Evolutionary conservation across 2,113 vertebrate species (phyloP).

Genomic region (Candoia aspera): DNA sequence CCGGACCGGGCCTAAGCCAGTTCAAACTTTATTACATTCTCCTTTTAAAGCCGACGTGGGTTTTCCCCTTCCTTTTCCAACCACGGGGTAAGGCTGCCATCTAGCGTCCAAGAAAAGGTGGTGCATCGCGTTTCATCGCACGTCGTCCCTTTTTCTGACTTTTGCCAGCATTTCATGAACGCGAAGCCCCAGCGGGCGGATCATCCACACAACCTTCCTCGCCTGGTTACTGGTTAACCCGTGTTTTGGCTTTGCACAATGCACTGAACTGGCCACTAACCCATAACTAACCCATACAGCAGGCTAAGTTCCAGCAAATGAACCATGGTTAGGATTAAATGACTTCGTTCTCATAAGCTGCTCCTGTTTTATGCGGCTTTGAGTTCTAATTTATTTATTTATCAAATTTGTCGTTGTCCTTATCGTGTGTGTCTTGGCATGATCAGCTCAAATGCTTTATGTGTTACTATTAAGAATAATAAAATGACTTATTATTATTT

Average conservation of each 20-base stretch:
- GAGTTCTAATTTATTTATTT: too few relatives aligned
- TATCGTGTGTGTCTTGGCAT: not conserved
- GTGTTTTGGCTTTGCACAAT: not conserved
- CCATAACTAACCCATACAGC: not conserved
- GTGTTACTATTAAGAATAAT: not conserved
- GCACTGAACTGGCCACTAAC: not conserved
- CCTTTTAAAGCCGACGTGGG: not conserved
- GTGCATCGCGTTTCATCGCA: not conserved
- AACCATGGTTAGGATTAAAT: too few relatives aligned
- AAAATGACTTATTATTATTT: too few relatives aligned
- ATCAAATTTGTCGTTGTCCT: too few relatives aligned
- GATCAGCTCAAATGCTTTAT: not conserved
- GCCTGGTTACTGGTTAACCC: not conserved
- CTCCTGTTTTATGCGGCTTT: not conserved
- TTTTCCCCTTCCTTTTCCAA: not conserved
- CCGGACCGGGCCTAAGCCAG: too few relatives aligned
- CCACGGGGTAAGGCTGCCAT: not conserved
- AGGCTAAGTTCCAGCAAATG: not conserved
- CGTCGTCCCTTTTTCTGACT: too few relatives aligned
- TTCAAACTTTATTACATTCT: not conserved
- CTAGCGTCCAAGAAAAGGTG: not conserved
- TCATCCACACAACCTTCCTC: not conserved
- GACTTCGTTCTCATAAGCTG: not conserved
- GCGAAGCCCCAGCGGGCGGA: not conserved
- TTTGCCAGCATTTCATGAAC: too few relatives aligned